These are phyloP conservation scores for Mechanitis mazaeus DNA, from an alignment of 2,888 invertebrate species.

Conservation along the genomic window DNA sequence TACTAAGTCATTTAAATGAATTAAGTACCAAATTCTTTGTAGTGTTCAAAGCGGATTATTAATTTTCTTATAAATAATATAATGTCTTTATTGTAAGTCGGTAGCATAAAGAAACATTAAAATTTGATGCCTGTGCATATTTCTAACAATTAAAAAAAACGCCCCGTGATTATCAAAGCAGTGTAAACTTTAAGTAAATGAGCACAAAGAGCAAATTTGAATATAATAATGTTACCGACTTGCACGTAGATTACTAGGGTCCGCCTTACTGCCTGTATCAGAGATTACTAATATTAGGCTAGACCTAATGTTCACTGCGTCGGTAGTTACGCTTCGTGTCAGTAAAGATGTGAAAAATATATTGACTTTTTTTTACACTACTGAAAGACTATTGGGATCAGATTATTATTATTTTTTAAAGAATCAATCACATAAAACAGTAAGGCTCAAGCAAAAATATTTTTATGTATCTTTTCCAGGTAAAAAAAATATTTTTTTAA, in stretches of 20 bases:
- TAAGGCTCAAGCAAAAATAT: no score
- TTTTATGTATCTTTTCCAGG: no score
- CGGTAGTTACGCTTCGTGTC: conserved; percentile 68
- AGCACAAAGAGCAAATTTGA: conserved; percentile 4
- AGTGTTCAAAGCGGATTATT: conserved; percentile 17
- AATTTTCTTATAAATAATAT: conserved; percentile 12
- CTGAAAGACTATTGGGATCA: conserved; percentile 5
- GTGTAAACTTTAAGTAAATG: conserved; percentile 7
- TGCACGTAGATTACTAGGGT: conserved; percentile 15
- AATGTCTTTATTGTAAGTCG: conserved; percentile 3
- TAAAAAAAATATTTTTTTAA: conserved; percentile 14
- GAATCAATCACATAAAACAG: no score
- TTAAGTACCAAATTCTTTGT: conserved; percentile 16
- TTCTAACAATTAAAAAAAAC: not conserved
- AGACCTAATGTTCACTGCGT: conserved; percentile 51
- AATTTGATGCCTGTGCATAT: not conserved
- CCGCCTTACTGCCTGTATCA: conserved; percentile 53
- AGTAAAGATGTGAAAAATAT: conserved; percentile 65
- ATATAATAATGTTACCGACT: conserved; percentile 11
- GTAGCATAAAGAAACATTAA: not conserved
- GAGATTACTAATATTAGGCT: conserved; percentile 46
- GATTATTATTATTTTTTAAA: no score
- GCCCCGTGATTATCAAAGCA: not conserved
- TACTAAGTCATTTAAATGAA: conserved; percentile 21
- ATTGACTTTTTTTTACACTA: conserved; percentile 29